Evolutionary conservation across 2,888 invertebrate species (phyloP).

Genomic region (Trissonchulus sp.): DNA sequence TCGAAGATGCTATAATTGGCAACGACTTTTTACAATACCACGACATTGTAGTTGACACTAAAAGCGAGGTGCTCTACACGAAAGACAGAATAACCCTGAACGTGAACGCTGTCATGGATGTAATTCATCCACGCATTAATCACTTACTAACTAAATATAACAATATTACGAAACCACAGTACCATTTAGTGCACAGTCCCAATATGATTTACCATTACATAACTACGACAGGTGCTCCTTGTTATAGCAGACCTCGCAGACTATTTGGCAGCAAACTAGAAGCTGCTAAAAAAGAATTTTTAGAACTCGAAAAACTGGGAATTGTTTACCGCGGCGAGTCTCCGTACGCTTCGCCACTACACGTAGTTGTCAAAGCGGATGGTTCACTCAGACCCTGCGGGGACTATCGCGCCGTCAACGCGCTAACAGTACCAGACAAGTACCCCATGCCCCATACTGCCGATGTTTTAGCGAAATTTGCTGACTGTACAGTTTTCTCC

Average conservation of each 20-base stretch:
- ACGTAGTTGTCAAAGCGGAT: background rate
- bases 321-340: conserved; percentile 13
- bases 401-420: background rate
- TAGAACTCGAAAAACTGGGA: background rate
- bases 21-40: no score
- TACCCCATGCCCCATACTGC: conserved; percentile 7
- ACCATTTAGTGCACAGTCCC: background rate
- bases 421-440: background rate
- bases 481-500: conserved; percentile 28
- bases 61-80: no score
- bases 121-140: no score
- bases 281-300: no score
- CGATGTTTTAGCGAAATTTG: background rate
- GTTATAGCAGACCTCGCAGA: background rate
- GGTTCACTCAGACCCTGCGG: background rate
- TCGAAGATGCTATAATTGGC: no score
- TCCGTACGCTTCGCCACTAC: conserved; percentile 6
- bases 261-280: background rate
- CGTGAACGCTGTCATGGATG: no score
- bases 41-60: no score
- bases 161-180: no score
- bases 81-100: no score
- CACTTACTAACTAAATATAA: no score
- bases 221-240: background rate
- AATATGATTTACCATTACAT: background rate